phyloP scores from a whole-genome alignment of 2,888 invertebrate species.

The Hirtodrosophila histrioides region DNA sequence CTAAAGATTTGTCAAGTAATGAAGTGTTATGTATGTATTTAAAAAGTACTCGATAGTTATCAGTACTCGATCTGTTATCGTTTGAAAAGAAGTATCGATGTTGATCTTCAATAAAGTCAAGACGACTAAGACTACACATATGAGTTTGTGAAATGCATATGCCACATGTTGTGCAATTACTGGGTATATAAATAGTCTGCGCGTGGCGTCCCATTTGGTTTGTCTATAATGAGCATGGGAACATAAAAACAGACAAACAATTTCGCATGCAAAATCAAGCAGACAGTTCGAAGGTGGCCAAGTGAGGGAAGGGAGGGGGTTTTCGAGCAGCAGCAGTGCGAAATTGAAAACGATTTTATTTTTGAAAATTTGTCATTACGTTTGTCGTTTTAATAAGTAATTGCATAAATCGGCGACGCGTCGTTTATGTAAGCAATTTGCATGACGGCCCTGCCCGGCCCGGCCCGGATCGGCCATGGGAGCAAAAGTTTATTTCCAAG shows the following conservation, averaged over 20 bases:
- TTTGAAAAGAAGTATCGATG: too few species aligned
- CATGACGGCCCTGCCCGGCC: conserved; percentile 42
- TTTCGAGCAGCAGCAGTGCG: conserved; percentile 34
- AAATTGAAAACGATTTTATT: conserved; percentile 71
- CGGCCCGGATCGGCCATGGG: conserved; percentile 38
- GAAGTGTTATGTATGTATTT: too few species aligned
- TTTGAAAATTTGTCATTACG: conserved; percentile 70
- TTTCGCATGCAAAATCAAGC: conserved; percentile 44
- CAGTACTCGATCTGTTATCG: too few species aligned
- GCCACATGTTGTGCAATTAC: conserved; percentile 1
- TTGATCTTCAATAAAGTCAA: too few species aligned
- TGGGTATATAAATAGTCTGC: conserved; percentile 52
- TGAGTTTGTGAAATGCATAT: not conserved
- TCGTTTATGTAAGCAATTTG: conserved; percentile 65
- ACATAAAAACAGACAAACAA: conserved; percentile 45
- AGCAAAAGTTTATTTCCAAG: conserved; percentile 38
- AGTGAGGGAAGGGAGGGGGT: not conserved
- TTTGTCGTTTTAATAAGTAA: conserved; percentile 67
- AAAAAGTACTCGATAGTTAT: too few species aligned
- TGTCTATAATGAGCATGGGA: conserved; percentile 74
- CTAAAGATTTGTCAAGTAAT: too few species aligned
- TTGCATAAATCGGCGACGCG: conserved; percentile 56
- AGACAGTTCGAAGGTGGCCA: conserved; percentile 29
- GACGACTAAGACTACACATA: too few species aligned
- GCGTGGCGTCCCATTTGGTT: conserved; percentile 62